Base-by-base conservation (phyloP, 2,888 invertebrate genomes). In the Panorpa germanica region DNA sequence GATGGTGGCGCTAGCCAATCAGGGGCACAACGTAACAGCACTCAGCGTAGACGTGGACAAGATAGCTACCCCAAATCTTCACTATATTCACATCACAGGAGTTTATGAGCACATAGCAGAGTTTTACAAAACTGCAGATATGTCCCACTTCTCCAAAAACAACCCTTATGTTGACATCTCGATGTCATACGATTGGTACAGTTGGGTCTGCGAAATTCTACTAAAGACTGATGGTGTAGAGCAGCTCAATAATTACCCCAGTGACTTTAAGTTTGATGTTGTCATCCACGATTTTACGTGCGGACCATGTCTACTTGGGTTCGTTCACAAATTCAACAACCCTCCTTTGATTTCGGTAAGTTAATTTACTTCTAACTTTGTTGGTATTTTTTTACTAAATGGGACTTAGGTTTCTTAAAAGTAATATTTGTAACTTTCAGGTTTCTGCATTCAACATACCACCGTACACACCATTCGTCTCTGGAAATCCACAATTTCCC, bases 241-340 rank as follows among this genome's bases (percentile, higher is more conserved):
- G 19, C 31, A 28, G 11, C 34, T 46, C 4, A 29, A 43, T 25
- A 38, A 43, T 15, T 44, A 49, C 35, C 43, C 47, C 0, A 28
- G 41, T 19, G 37, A 44, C 33, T 47, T 44, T 29, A 43, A 43
- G 28, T 46, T 48, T 31, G 49, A 49, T 35, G 23, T 44, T 4
- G 42, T 50, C 9, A 32, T 50, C 3, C 34, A 42, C 8, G 49
- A 49, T 29, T 32, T 44, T 11, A 41, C 42, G 2, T 19, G 36
- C 3, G 40, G 42, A 2, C 31, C 36, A 3, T 47, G 47, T 31
- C 28, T 47, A 2, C 33, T 42, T 24, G 45, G 44, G 8, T 31
- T 49, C 2, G 39, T 49, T 3, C 42, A 45, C 22, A 42, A 43
- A 25, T 50, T 48, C 29, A 39, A 42, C 5, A 38, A 41, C 28